Conservation (phyloP, 2,888 invertebrate species). For the Phortica magna region DNA sequence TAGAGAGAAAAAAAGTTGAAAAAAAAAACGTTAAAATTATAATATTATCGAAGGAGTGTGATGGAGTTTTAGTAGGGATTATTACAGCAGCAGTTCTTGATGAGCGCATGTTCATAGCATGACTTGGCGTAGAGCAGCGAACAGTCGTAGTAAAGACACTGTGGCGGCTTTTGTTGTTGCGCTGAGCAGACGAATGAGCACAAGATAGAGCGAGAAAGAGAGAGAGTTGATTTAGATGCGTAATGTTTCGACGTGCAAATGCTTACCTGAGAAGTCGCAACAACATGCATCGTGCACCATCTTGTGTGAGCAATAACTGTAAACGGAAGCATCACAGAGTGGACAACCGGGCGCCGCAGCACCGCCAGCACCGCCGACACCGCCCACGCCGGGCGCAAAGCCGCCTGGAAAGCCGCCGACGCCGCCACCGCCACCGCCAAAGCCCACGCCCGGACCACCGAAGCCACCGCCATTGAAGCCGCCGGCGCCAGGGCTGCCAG, state of each 20-base stretch:
- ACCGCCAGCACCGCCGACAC: slow-evolving; percentile 22
- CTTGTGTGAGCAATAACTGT: slow-evolving; percentile 87
- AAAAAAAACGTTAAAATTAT: background rate
- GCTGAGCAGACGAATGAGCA: slow-evolving; percentile 22
- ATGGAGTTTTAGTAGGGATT: slow-evolving; percentile 76
- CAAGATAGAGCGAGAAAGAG: slow-evolving; percentile 5
- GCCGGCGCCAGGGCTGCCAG: background rate
- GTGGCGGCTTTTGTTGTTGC: slow-evolving; percentile 61
- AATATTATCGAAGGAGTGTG: background rate
- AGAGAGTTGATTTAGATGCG: slow-evolving; percentile 37
- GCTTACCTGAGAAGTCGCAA: slow-evolving; percentile 80
- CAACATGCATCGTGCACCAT: slow-evolving; percentile 88
- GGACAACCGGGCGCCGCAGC: slow-evolving; percentile 80
- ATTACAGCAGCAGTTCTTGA: slow-evolving; percentile 86
- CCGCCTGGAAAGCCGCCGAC: background rate
- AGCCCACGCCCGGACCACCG: background rate
- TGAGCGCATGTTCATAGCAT: slow-evolving; percentile 85
- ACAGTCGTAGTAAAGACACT: slow-evolving; percentile 85
- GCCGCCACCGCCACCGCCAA: background rate
- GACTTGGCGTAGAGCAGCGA: slow-evolving; percentile 86
- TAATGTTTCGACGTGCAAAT: no score
- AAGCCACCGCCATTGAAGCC: background rate
- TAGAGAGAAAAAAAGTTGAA: background rate
- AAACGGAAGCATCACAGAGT: slow-evolving; percentile 87
- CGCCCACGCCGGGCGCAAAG: background rate